These are phyloP conservation scores for Tenebrosternarchus preto DNA, from an alignment of 2,113 vertebrate species.

Conservation along the genomic window DNA sequence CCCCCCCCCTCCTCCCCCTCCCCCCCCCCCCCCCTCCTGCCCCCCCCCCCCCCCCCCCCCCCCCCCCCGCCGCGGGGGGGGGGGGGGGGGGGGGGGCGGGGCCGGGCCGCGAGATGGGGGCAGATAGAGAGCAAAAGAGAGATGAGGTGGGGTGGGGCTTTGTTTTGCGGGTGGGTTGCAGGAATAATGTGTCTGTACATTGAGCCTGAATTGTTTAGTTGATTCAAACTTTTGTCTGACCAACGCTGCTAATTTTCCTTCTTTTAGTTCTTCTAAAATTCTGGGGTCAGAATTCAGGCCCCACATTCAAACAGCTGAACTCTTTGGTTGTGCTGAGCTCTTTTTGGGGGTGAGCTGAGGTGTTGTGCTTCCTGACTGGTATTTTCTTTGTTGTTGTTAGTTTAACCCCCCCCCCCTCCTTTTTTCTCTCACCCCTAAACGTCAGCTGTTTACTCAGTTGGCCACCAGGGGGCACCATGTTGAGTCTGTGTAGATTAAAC, in stretches of 20 bases:
- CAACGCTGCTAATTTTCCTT: conserved; percentile 65
- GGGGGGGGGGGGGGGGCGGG: conserved; percentile 77
- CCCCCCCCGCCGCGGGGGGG: no score
- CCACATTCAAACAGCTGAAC: background rate
- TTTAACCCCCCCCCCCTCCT: no score
- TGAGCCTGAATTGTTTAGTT: conserved; percentile 54
- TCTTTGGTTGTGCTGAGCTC: background rate
- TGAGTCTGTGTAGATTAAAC: background rate
- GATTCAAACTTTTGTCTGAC: conserved; percentile 61
- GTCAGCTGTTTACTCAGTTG: conserved; percentile 2
- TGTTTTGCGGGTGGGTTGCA: conserved; percentile 41
- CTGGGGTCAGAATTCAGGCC: conserved; percentile 5
- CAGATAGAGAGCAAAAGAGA: conserved; percentile 39
- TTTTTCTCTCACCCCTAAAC: background rate
- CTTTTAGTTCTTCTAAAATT: conserved; percentile 13
- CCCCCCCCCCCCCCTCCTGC: conserved; percentile 87
- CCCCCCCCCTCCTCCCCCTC: no score
- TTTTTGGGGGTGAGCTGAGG: conserved; percentile 1
- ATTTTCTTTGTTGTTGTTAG: background rate
- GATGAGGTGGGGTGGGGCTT: conserved; percentile 52
- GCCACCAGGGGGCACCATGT: conserved; percentile 51
- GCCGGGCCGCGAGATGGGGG: conserved; percentile 7
- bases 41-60: conserved; percentile 87
- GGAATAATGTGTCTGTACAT: conserved; percentile 52
- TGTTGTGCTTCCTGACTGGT: conserved; percentile 29